phyloP scores from a whole-genome alignment of 1,140 invertebrate species.

The Anoplolepis gracilipes region DNA sequence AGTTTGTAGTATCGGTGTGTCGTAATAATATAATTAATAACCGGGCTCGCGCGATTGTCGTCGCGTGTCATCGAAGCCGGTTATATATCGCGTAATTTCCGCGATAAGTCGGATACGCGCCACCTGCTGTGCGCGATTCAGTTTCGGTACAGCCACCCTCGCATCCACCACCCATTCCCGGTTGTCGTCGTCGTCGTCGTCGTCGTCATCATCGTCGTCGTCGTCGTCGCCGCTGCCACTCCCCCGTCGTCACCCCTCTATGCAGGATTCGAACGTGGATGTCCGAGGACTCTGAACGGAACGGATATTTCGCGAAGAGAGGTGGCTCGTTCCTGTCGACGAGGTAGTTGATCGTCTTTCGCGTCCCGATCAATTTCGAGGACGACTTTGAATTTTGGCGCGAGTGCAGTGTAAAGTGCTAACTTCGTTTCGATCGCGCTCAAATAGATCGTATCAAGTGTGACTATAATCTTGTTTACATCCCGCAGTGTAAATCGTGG shows the following conservation, averaged over 20 bases:
- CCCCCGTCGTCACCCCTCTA: not conserved
- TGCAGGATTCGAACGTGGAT: not conserved
- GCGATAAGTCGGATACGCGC: conserved; percentile 49
- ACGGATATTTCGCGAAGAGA: conserved; percentile 4
- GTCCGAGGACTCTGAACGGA: conserved; percentile 7
- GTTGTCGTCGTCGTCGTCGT: conserved; percentile 34
- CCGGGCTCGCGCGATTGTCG: not conserved
- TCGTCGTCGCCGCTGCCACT: conserved; percentile 1
- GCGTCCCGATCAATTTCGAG: not conserved
- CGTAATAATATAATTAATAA: conserved; percentile 9
- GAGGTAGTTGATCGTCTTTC: not conserved
- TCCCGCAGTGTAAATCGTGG: not conserved
- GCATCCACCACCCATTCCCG: conserved; percentile 27
- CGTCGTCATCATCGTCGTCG: conserved; percentile 12
- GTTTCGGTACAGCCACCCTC: conserved; percentile 34
- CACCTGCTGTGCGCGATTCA: conserved; percentile 40
- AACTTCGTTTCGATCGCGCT: not conserved
- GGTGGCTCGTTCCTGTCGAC: not conserved
- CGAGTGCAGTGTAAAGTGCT: not conserved
- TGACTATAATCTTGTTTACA: not conserved
- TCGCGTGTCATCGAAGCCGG: not conserved
- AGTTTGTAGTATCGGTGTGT: conserved; percentile 26
- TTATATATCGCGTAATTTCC: not conserved
- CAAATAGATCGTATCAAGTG: conserved; percentile 17
- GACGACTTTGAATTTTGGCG: conserved; percentile 47